A percentile compares a stretch with the other conserved stretches of the same genome.
phyloP scores from a whole-genome alignment of 2,888 invertebrate species.

The Drepana falcataria region DNA sequence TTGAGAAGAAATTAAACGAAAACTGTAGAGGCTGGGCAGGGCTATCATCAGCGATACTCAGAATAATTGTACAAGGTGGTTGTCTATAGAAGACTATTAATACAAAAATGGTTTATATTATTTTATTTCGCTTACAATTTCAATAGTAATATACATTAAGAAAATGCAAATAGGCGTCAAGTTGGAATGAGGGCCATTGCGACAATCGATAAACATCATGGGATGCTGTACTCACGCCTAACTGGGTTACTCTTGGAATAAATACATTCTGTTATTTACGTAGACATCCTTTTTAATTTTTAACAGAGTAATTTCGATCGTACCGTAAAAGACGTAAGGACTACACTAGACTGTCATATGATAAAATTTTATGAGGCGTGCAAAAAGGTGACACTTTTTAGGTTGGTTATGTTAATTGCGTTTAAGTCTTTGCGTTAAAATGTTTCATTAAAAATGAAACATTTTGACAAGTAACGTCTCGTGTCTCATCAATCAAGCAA shows the following conservation, averaged over 20 bases:
- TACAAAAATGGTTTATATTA: background rate
- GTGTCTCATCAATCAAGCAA: too few relatives aligned
- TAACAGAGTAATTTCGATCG: background rate
- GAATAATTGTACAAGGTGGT: too few relatives aligned
- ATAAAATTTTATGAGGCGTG: background rate
- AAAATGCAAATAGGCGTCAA: conserved; percentile 17
- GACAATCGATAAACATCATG: background rate
- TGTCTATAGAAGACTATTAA: background rate
- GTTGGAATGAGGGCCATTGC: background rate
- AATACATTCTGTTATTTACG: background rate
- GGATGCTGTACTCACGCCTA: background rate
- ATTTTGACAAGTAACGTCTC: too few relatives aligned
- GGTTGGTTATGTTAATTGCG: too few relatives aligned
- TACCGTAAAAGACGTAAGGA: conserved; percentile 1
- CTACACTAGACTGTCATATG: background rate
- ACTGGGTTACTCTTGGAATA: background rate
- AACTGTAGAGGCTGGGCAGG: too few relatives aligned
- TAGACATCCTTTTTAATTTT: background rate
- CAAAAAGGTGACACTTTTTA: too few relatives aligned
- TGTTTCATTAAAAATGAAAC: too few relatives aligned
- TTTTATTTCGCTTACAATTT: conserved; percentile 15
- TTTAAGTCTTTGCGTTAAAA: too few relatives aligned
- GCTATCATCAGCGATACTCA: too few relatives aligned
- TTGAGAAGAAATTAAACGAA: too few relatives aligned
- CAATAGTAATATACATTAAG: conserved; percentile 11